Conservation (phyloP, 1,140 invertebrate species). For the Heliconius himera region DNA sequence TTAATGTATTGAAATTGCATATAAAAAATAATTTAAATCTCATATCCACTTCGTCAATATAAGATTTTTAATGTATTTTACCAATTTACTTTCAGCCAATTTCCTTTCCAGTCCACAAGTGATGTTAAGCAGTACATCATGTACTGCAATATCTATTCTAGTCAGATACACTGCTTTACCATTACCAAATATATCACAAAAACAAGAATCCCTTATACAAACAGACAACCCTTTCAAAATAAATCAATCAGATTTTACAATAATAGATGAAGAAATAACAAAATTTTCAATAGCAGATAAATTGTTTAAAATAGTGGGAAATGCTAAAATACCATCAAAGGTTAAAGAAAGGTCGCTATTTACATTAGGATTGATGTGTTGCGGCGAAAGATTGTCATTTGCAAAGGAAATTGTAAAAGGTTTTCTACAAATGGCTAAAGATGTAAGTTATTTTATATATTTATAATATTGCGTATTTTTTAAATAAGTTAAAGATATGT, state of each 20-base stretch:
- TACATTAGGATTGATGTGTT: slow-evolving; percentile 88
- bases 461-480: no score
- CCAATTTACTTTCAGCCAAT: slow-evolving; percentile 74
- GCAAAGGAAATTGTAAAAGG: slow-evolving; percentile 86
- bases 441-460: slow-evolving; percentile 78
- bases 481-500: no score
- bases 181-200: slow-evolving; percentile 69
- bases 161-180: slow-evolving; percentile 86
- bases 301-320: slow-evolving; percentile 83
- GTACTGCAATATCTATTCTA: slow-evolving; percentile 86
- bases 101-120: slow-evolving; percentile 83
- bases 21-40: no score
- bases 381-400: slow-evolving; percentile 88
- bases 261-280: slow-evolving; percentile 68
- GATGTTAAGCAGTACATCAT: slow-evolving; percentile 84
- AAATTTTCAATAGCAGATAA: slow-evolving; percentile 84
- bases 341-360: slow-evolving; percentile 88
- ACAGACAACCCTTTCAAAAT: slow-evolving; percentile 63
- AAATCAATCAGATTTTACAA: slow-evolving; percentile 41
- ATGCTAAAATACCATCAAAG: slow-evolving; percentile 84
- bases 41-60: no score
- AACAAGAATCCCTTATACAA: slow-evolving; percentile 67
- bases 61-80: no score
- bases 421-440: slow-evolving; percentile 87
- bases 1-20: not conserved